Percentiles rank a stretch among this genome's conserved stretches.
Conservation (phyloP, 2,888 invertebrate genomes). For the Oegoconia quadripuncta region DNA sequence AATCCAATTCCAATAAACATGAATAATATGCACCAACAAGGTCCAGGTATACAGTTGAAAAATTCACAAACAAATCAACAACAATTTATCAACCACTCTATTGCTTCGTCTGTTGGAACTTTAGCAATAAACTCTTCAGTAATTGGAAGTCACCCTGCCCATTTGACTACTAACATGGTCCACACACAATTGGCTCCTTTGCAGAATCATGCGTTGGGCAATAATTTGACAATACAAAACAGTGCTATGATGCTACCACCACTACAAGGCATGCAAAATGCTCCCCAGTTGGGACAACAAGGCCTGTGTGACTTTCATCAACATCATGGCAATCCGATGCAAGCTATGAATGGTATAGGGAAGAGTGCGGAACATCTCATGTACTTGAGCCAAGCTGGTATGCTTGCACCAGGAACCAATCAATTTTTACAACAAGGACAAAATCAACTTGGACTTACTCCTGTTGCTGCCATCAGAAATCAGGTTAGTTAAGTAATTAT, state of each 20-base stretch:
- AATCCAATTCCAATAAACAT: constrained; percentile 81
- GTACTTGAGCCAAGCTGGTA: constrained; percentile 74
- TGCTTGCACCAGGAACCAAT: constrained; percentile 80
- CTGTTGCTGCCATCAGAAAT: constrained; percentile 68
- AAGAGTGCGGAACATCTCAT: constrained; percentile 73
- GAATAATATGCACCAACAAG: constrained; percentile 80
- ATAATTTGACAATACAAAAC: constrained; percentile 63
- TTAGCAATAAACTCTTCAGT: constrained; percentile 71
- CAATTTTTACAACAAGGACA: constrained; percentile 82
- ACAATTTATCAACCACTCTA: constrained; percentile 70
- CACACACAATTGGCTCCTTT: constrained; percentile 76
- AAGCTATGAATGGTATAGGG: constrained; percentile 74
- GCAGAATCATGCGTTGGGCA: constrained; percentile 70
- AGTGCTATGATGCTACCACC: constrained; percentile 74
- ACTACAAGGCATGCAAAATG: constrained; percentile 71
- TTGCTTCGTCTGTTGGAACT: constrained; percentile 68
- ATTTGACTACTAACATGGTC: constrained; percentile 72
- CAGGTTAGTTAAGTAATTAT: constrained; percentile 50
- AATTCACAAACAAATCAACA: constrained; percentile 75
- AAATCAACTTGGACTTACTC: constrained; percentile 77
- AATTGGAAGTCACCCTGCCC: constrained; percentile 69
- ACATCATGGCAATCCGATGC: constrained; percentile 69
- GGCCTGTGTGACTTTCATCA: constrained; percentile 73
- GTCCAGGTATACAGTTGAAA: constrained; percentile 67
- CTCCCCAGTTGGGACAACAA: constrained; percentile 73